Evolutionary conservation across 2,113 vertebrate species (phyloP).

Genomic region (Mesoclemmys tuberculata): DNA sequence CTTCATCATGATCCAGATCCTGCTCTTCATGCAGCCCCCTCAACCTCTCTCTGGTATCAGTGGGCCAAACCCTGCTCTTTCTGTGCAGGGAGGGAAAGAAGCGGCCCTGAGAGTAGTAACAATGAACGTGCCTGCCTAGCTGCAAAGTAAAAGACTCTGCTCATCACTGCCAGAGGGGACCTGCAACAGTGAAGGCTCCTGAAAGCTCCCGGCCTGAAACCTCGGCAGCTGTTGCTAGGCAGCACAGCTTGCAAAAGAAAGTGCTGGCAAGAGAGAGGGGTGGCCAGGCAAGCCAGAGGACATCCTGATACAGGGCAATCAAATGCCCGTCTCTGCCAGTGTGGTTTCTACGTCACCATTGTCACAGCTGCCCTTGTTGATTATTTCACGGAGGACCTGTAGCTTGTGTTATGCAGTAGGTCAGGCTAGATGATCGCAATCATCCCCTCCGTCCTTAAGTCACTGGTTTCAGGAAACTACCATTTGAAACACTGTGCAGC

Average conservation of each 20-base stretch:
- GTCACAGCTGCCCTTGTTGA: fast-evolving
- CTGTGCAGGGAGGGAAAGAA: no score
- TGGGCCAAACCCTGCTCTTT: no score
- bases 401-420: not conserved
- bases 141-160: not conserved
- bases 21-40: no score
- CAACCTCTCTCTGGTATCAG: no score
- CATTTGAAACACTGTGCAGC: fast-evolving
- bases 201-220: not conserved
- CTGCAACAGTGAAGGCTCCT: not conserved
- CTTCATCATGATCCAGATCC: no score
- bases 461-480: fast-evolving
- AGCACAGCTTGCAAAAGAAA: not conserved
- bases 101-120: no score
- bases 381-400: not conserved
- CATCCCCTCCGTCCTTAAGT: fast-evolving
- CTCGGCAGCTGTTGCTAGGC: fast-evolving
- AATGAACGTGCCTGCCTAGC: not conserved
- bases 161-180: not conserved
- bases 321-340: fast-evolving
- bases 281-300: fast-evolving
- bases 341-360: fast-evolving
- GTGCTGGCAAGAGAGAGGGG: not conserved
- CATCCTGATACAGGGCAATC: fast-evolving
- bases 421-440: not conserved